phyloP scores from a whole-genome alignment of 2,888 invertebrate species.

The Mesorhabditis belari region DNA sequence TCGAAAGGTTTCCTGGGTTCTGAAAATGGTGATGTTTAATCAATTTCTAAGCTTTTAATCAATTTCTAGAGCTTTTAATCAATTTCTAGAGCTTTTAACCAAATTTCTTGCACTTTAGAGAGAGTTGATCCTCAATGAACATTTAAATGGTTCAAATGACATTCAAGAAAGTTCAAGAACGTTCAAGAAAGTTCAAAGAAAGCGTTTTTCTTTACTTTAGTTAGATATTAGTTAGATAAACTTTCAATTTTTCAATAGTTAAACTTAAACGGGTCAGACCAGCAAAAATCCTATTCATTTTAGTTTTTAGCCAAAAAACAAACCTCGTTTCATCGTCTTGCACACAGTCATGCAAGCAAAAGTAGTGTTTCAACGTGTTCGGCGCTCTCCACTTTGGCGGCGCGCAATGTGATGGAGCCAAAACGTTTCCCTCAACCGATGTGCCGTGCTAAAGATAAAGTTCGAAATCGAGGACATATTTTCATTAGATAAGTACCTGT shows the following conservation, averaged over 20 bases:
- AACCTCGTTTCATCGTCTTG: constrained; percentile 71
- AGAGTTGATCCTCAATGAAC: too few relatives aligned
- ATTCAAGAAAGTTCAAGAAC: too few relatives aligned
- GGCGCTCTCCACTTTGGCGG: constrained; percentile 58
- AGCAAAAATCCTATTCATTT: too few relatives aligned
- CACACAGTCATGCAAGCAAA: constrained; percentile 70
- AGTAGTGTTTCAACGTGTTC: constrained; percentile 77
- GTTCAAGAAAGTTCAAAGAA: too few relatives aligned
- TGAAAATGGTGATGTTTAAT: constrained; percentile 60
- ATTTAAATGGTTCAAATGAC: background rate
- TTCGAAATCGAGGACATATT: constrained; percentile 19
- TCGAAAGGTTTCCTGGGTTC: constrained; percentile 76
- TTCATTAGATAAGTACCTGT: constrained; percentile 64
- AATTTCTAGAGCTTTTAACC: constrained; percentile 63
- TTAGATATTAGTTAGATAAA: background rate
- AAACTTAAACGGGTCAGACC: too few relatives aligned
- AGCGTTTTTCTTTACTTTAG: background rate
- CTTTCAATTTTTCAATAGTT: background rate
- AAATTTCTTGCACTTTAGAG: too few relatives aligned
- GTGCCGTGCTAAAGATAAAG: constrained; percentile 33
- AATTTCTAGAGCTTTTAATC: constrained; percentile 75
- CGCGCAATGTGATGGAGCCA: constrained; percentile 39
- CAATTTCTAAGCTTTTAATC: constrained; percentile 77
- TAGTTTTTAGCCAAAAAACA: constrained; percentile 34
- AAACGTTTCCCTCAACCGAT: constrained; percentile 11